phyloP scores from a whole-genome alignment of 2,113 vertebrate genomes.

The Chaenocephalus aceratus region DNA sequence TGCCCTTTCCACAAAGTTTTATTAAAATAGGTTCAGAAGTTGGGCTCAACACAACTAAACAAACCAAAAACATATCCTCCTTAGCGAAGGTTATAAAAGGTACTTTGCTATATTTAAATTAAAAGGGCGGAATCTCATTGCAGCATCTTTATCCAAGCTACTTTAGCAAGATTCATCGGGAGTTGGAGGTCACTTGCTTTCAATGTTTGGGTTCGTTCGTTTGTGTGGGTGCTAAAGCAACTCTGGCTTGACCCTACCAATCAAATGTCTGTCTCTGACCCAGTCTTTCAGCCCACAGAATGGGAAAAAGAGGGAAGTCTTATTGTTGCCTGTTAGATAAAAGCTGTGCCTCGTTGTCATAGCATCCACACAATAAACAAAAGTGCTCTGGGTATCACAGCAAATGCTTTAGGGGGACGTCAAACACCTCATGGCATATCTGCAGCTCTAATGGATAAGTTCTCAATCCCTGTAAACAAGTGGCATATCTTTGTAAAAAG shows the following conservation, averaged over 20 bases:
- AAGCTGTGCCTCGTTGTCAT: background rate
- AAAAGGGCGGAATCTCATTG: background rate
- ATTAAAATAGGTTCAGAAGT: no score
- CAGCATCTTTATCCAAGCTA: background rate
- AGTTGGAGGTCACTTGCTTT: constrained; percentile 1
- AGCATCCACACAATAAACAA: background rate
- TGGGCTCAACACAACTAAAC: no score
- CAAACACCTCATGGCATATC: background rate
- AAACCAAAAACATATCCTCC: no score
- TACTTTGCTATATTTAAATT: background rate
- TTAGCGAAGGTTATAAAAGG: no score
- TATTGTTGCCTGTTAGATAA: background rate
- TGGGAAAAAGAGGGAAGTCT: background rate
- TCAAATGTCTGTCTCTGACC: constrained; percentile 1
- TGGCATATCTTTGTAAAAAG: no score
- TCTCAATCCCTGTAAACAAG: no score
- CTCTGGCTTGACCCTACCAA: constrained; percentile 14
- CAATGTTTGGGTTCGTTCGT: constrained; percentile 6
- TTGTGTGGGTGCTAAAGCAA: background rate
- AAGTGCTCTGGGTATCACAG: background rate
- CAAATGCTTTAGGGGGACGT: background rate
- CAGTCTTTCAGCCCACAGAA: background rate
- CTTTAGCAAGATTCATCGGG: background rate
- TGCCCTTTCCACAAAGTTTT: no score
- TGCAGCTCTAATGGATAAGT: background rate